Conservation (phyloP, 1,140 invertebrate species). For the Aphelenchoides avenae region DNA sequence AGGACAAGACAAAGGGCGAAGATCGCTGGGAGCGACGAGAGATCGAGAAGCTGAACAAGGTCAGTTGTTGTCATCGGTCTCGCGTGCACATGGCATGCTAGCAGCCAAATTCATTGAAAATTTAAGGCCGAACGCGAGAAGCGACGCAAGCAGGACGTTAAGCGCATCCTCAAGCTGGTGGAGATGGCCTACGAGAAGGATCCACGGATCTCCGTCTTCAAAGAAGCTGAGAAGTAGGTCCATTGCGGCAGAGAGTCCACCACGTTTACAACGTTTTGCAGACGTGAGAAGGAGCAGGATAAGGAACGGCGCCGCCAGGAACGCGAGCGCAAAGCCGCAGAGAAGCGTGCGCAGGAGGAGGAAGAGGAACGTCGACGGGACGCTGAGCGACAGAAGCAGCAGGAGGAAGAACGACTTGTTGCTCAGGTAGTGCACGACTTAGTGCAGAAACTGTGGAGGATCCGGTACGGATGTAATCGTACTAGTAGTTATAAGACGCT, state of each 20-base stretch:
- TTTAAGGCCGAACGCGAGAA: conserved; percentile 45
- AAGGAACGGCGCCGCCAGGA: conserved; percentile 60
- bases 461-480: too few relatives aligned
- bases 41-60: conserved; percentile 97
- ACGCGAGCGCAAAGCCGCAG: conserved; percentile 60
- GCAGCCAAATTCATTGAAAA: not conserved
- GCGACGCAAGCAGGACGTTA: conserved; percentile 40
- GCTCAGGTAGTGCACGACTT: too few relatives aligned
- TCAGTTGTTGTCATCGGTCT: conserved; percentile 27
- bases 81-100: conserved; percentile 71
- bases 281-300: conserved; percentile 72
- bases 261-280: conserved; percentile 77
- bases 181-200: conserved; percentile 89
- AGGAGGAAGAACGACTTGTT: conserved; percentile 36
- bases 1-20: conserved; percentile 93
- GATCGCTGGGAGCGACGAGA: conserved; percentile 87
- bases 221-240: conserved; percentile 76
- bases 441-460: too few relatives aligned
- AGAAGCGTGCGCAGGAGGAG: conserved; percentile 14
- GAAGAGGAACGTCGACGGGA: conserved; percentile 31
- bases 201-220: conserved; percentile 82
- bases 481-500: too few relatives aligned
- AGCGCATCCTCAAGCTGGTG: conserved; percentile 31
- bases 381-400: conserved; percentile 16
- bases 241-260: conserved; percentile 59